A percentile compares a stretch with the other conserved stretches of the same genome.
These are phyloP conservation scores for Apotomis capreana DNA, from an alignment of 2,888 invertebrate species.

Conservation along the genomic window DNA sequence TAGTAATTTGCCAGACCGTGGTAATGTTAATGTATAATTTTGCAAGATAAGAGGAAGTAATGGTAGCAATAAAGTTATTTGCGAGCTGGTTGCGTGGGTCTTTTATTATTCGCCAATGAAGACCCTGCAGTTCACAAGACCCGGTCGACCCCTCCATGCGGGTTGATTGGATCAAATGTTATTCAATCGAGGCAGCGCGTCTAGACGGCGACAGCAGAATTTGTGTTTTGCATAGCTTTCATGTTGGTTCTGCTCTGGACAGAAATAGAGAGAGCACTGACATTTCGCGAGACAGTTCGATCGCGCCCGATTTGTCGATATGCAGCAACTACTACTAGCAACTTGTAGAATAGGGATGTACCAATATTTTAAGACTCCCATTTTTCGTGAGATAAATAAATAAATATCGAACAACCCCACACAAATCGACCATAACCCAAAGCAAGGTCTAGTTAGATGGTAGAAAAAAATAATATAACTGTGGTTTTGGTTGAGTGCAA, in stretches of 20 bases:
- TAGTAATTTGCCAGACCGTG: constrained; percentile 18
- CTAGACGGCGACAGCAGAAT: constrained; percentile 80
- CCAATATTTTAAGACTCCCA: too few species aligned
- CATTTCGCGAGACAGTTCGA: constrained; percentile 70
- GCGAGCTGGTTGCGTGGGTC: constrained; percentile 49
- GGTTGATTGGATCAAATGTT: constrained; percentile 81
- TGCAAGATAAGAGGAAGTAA: constrained; percentile 31
- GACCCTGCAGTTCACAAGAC: constrained; percentile 66
- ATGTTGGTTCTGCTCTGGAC: constrained; percentile 74
- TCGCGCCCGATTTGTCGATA: constrained; percentile 70
- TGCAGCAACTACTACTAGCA: constrained; percentile 46
- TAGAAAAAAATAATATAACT: too few species aligned
- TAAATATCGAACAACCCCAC: too few species aligned
- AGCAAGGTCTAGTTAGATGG: too few species aligned
- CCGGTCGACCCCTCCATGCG: constrained; percentile 73
- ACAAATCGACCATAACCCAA: too few species aligned
- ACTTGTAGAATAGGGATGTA: too few species aligned
- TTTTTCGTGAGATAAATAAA: too few species aligned
- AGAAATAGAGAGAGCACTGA: constrained; percentile 80
- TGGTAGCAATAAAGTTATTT: constrained; percentile 26
- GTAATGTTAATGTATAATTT: constrained; percentile 32
- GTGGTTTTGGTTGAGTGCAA: constrained; percentile 48
- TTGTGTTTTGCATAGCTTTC: constrained; percentile 79
- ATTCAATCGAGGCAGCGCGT: constrained; percentile 78
- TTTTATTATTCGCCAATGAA: constrained; percentile 64